phyloP scores from a whole-genome alignment of 1,140 invertebrate genomes.

The Pantala flavescens region DNA sequence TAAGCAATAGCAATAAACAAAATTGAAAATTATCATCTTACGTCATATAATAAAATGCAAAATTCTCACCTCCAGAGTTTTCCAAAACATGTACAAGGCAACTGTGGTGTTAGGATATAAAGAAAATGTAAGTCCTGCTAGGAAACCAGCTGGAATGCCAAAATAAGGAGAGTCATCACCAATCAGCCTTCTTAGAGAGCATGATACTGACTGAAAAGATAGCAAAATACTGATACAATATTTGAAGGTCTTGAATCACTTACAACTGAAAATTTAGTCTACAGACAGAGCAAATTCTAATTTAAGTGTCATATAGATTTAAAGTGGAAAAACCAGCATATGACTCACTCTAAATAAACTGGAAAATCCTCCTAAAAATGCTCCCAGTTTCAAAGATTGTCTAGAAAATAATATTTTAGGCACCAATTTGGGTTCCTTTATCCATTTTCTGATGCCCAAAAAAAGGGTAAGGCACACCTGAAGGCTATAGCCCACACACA shows the following conservation, averaged over 20 bases:
- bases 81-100: conserved; percentile 61
- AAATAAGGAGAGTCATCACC: conserved; percentile 45
- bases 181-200: conserved; percentile 42
- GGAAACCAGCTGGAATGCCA: conserved; percentile 51
- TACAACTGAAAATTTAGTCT: conserved; percentile 14
- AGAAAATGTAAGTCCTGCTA: conserved; percentile 49
- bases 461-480: conserved; percentile 48
- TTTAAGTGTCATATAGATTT: no score
- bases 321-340: neutral
- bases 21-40: no score
- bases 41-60: no score
- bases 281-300: conserved; percentile 16
- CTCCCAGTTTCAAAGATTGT: conserved; percentile 45
- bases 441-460: conserved; percentile 38
- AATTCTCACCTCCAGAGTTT: conserved; percentile 48
- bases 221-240: conserved; percentile 12
- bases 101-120: conserved; percentile 56
- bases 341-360: conserved; percentile 47
- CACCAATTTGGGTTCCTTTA: conserved; percentile 39
- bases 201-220: conserved; percentile 43
- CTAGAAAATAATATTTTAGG: conserved; percentile 42
- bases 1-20: no score
- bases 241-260: conserved; percentile 14
- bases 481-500: conserved; percentile 44
- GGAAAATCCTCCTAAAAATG: conserved; percentile 52